A percentile compares a stretch with the other conserved stretches of the same genome.
Conservation (phyloP, 2,797 vertebrate species). For the Podarcis lilfordi region DNA sequence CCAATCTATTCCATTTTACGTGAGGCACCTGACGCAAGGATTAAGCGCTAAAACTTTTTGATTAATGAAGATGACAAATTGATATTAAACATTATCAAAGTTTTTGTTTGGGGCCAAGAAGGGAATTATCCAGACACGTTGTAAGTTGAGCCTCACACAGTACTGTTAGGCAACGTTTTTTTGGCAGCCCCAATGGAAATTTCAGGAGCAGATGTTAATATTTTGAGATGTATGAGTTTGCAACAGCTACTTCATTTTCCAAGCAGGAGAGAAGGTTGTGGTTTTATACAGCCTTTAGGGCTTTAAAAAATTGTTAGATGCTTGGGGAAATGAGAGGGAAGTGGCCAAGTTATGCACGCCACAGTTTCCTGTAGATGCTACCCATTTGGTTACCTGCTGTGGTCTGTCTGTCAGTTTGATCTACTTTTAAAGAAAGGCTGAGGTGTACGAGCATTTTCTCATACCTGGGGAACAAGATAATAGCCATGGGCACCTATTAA, state of each 20-base stretch:
- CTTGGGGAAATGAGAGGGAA: constrained; percentile 66
- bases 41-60: constrained; percentile 58
- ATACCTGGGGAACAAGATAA: not conserved
- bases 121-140: constrained; percentile 68
- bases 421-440: not conserved
- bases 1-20: not conserved
- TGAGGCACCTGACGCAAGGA: constrained; percentile 4
- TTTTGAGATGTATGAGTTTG: constrained; percentile 76
- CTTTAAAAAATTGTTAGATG: constrained; percentile 43
- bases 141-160: constrained; percentile 75
- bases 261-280: constrained; percentile 60
- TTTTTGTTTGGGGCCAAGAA: constrained; percentile 59
- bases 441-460: not conserved
- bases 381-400: constrained; percentile 47
- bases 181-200: constrained; percentile 78
- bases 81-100: constrained; percentile 32
- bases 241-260: constrained; percentile 76
- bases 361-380: constrained; percentile 23
- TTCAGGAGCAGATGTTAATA: constrained; percentile 80
- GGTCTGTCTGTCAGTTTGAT: constrained; percentile 34
- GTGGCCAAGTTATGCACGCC: constrained; percentile 39
- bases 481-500: not conserved
- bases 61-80: constrained; percentile 69
- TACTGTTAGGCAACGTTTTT: constrained; percentile 72
- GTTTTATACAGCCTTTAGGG: constrained; percentile 63